These are phyloP conservation scores for Athripsodes cinereus DNA, from an alignment of 2,888 invertebrate species.

Conservation along the genomic window DNA sequence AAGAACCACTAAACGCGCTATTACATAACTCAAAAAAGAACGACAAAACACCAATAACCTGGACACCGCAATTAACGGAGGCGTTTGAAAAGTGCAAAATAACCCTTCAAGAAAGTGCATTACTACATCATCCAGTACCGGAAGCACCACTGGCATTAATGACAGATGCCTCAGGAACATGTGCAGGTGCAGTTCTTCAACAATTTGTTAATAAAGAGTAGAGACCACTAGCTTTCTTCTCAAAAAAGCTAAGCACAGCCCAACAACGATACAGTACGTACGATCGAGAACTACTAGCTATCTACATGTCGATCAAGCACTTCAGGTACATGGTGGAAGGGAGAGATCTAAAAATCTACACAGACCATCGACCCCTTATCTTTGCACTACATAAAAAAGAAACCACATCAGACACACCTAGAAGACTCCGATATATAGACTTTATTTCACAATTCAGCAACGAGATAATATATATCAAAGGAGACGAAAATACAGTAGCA, in stretches of 20 bases:
- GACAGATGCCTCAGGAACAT: conserved; percentile 13
- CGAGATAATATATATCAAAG: neutral
- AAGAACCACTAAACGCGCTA: conserved; percentile 18
- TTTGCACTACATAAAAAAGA: conserved; percentile 13
- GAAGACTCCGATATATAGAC: neutral
- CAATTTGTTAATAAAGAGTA: conserved; percentile 8
- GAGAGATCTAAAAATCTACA: conserved; percentile 20
- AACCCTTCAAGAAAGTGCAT: conserved; percentile 16
- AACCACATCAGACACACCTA: neutral
- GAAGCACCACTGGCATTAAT: conserved; percentile 7
- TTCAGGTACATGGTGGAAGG: conserved; percentile 26
- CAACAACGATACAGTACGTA: conserved; percentile 26
- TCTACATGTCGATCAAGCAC: conserved; percentile 25
- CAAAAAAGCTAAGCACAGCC: conserved; percentile 11
- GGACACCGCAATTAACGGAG: conserved; percentile 20
- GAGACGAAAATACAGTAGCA: neutral
- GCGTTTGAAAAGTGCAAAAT: conserved; percentile 25
- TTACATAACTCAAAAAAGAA: conserved; percentile 25
- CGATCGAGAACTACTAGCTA: conserved; percentile 27
- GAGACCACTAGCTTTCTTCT: conserved; percentile 24
- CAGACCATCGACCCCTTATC: conserved; percentile 28
- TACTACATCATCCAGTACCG: conserved; percentile 9
- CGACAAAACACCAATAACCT: conserved; percentile 27
- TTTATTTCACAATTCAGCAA: neutral
- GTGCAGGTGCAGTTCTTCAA: conserved; percentile 22